phyloP scores from a whole-genome alignment of 2,888 invertebrate genomes.

The Meghimatium bilineatum region DNA sequence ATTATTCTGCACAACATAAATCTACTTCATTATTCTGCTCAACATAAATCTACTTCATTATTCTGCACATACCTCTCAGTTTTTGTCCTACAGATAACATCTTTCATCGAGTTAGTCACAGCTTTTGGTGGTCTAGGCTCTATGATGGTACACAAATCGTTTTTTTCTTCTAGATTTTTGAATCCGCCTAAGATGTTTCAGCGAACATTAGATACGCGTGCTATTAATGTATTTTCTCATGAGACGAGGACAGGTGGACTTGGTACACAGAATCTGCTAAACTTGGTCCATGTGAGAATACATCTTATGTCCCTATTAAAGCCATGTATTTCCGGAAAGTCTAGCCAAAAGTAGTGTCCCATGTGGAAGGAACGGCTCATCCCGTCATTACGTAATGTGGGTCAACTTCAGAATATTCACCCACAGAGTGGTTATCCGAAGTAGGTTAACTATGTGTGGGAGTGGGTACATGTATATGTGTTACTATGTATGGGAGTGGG shows the following conservation, averaged over 20 bases:
- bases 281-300: slow-evolving; percentile 17
- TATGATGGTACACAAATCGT: background rate
- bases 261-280: background rate
- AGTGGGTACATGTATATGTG: too few species aligned
- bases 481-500: too few species aligned
- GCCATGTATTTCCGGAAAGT: slow-evolving; percentile 12
- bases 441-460: too few species aligned
- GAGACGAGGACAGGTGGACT: background rate
- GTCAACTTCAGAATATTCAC: background rate
- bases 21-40: too few species aligned
- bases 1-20: too few species aligned
- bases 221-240: background rate
- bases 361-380: background rate
- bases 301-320: slow-evolving; percentile 22
- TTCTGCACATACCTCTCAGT: too few species aligned
- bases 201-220: background rate
- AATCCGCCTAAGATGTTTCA: background rate
- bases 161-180: background rate
- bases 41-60: too few species aligned
- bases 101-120: background rate
- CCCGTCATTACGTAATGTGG: background rate
- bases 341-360: background rate
- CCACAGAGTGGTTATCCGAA: background rate
- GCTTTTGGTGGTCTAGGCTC: background rate
- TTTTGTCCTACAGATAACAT: too few species aligned